phyloP scores from a whole-genome alignment of 2,888 invertebrate genomes.

The Aphidius colemani region DNA sequence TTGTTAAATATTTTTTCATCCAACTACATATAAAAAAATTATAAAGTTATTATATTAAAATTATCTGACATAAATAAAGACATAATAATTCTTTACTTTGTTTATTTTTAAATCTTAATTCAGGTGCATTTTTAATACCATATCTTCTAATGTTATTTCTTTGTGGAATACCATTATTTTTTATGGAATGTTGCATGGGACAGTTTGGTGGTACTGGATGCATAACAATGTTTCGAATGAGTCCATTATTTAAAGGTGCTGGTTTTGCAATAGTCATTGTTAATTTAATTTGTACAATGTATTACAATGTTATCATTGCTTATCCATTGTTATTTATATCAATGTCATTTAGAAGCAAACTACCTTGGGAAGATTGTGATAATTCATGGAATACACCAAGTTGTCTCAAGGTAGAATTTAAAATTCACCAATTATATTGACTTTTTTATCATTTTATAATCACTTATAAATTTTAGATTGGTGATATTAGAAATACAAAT shows the following conservation, averaged over 20 bases:
- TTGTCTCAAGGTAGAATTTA: constrained; percentile 67
- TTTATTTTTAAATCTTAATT: constrained; percentile 33
- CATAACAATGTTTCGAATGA: constrained; percentile 78
- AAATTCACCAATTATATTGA: neutral
- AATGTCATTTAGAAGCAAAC: constrained; percentile 68
- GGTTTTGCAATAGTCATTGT: constrained; percentile 83
- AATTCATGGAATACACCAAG: constrained; percentile 82
- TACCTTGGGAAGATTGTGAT: constrained; percentile 80
- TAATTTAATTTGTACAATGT: constrained; percentile 79
- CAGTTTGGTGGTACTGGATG: constrained; percentile 85
- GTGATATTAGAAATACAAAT: constrained; percentile 47
- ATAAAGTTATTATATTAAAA: neutral
- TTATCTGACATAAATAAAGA: neutral
- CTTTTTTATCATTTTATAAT: neutral
- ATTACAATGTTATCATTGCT: constrained; percentile 84
- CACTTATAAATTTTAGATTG: constrained; percentile 45
- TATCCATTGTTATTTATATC: constrained; percentile 83
- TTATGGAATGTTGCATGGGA: constrained; percentile 84
- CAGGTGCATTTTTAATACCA: constrained; percentile 87
- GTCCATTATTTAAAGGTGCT: constrained; percentile 86
- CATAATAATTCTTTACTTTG: neutral
- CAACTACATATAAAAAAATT: constrained; percentile 33
- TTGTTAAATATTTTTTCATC: constrained; percentile 41
- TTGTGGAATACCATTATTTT: constrained; percentile 86
- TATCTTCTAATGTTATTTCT: constrained; percentile 80